Evolutionary conservation across 2,113 vertebrate genomes (phyloP), one percentile per base, ranked within the genome.

Genomic region (Chlorodrepanis virens): DNA sequence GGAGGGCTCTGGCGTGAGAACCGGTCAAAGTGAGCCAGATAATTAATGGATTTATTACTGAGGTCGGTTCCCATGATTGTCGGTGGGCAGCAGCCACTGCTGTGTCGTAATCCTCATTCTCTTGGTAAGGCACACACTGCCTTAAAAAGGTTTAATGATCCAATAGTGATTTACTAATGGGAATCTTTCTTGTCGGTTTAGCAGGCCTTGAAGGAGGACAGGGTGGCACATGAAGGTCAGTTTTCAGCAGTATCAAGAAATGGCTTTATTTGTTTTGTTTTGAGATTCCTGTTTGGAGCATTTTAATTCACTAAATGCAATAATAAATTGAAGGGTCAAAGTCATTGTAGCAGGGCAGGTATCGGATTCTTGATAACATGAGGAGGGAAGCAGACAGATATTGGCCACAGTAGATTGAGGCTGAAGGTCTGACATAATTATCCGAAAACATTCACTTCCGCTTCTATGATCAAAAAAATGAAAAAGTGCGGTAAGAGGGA

Each of bases 21-120:
- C 94, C 50, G 72, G 97, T 94, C 96, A 95, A 91, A 95, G 78
- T 91, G 96, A 98, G 97, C 93, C 96, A 97, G 97, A 97, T 98
- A 98, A 98, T 97, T 98, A 95, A 95, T 82, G 94, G 98, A 97
- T 98, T 98, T 98, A 98, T 96, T 96, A 94, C 81, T 80, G 72
- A 93, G 97, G 89, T 82, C 52, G 12, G 90, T 98, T 98, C 98
- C 98, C 97, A 97, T 97, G 98, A 97, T 96, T 97, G 97, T 96
- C 96, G 85, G 94, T 76, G 94, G 95, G 95, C 96, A 97, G 97
- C 97, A 97, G 92, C 94, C 93, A 95, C 92, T 78, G 95, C 79
- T 90, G 94, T 94, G 93, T 97, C n/a, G 72, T 98, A 98, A 98
- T 98, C 97, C 97, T 97, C 91, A 97, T 98, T 98, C 97, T 98